phyloP scores from a whole-genome alignment of 2,113 vertebrate species.

The Epinephelus moara region DNA sequence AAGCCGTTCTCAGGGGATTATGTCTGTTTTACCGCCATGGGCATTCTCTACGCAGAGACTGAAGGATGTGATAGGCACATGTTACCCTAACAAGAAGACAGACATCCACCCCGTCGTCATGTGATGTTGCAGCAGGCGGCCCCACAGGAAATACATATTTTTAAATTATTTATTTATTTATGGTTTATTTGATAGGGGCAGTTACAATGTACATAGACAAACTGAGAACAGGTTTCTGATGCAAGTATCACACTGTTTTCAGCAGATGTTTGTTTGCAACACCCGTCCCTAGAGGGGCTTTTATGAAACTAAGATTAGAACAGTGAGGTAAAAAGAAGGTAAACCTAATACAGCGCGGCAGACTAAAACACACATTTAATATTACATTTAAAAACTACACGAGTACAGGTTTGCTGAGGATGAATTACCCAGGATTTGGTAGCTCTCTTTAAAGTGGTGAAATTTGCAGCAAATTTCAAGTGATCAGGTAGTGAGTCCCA shows the following conservation, averaged over 20 bases:
- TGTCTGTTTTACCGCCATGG: constrained; percentile 54
- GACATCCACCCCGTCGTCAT: background rate
- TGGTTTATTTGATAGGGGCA: background rate
- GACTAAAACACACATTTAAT: background rate
- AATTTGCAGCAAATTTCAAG: background rate
- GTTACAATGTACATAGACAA: background rate
- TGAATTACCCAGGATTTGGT: background rate
- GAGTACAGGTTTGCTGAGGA: background rate
- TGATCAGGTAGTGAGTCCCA: background rate
- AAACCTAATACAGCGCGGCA: background rate
- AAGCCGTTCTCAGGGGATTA: constrained; percentile 63
- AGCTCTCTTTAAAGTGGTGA: background rate
- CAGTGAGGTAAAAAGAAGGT: background rate
- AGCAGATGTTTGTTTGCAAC: background rate
- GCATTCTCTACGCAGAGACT: constrained; percentile 32
- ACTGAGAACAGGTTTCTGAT: background rate
- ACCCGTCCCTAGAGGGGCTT: background rate
- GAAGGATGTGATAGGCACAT: constrained; percentile 47
- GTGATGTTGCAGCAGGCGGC: constrained; percentile 1
- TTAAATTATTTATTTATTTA: no score
- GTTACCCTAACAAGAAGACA: constrained; percentile 39
- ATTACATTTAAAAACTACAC: no score
- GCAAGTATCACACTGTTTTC: background rate
- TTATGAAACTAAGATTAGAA: background rate
- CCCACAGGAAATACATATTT: background rate